These are phyloP conservation scores for Coracopsis vasa DNA, from an alignment of 2,113 vertebrate species.

Conservation along the genomic window DNA sequence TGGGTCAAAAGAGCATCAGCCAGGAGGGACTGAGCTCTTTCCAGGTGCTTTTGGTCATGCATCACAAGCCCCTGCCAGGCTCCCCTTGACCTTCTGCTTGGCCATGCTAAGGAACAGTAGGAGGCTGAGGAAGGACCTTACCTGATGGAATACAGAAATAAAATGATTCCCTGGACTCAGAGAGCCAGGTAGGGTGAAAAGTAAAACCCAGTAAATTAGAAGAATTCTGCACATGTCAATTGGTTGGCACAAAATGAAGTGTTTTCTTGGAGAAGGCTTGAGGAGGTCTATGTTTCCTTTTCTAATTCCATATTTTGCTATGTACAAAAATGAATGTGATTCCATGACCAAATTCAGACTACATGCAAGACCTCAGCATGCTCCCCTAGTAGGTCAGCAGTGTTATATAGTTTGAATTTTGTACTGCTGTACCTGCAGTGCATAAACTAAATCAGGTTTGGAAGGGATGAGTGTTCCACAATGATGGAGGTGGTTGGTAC, in stretches of 20 bases:
- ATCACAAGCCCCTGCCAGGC: rapidly evolving
- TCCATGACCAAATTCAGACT: background rate
- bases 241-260: background rate
- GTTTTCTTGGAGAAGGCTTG: background rate
- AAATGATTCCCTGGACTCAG: background rate
- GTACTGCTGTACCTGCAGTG: background rate
- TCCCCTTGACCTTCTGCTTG: too few species aligned
- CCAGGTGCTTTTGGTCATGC: background rate
- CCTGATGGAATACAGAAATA: background rate
- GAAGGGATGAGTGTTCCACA: background rate
- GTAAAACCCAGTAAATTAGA: background rate
- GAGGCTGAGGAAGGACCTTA: background rate
- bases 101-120: background rate
- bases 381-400: background rate
- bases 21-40: background rate
- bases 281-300: background rate
- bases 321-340: background rate
- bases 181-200: background rate
- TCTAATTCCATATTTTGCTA: background rate
- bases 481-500: rapidly evolving
- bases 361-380: background rate
- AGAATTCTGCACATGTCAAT: background rate
- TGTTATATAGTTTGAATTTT: background rate
- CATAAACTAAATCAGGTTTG: background rate
- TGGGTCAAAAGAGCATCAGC: background rate